Conservation (phyloP, 2,797 vertebrate genomes). For the Diglossa cyanea region DNA sequence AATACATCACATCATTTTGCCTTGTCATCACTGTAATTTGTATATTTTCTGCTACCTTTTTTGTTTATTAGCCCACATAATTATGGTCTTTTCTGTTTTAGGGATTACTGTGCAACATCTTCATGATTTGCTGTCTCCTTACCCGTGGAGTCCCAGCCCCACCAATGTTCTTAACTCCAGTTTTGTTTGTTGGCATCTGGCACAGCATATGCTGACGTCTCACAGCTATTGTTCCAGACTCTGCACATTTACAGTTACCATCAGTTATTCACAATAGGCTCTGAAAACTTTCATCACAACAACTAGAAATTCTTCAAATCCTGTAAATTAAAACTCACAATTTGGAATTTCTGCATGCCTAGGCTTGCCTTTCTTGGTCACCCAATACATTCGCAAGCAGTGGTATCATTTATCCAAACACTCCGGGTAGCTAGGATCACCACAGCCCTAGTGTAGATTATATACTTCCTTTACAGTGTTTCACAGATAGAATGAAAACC, state of each 20-base stretch:
- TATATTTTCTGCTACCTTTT: neutral
- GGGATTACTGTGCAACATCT: neutral
- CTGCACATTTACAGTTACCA: neutral
- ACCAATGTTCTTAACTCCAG: neutral
- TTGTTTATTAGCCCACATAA: neutral
- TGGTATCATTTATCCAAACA: neutral
- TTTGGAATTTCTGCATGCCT: neutral
- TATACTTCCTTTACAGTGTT: neutral
- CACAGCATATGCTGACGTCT: constrained; percentile 7
- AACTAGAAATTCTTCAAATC: neutral
- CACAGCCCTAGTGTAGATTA: neutral
- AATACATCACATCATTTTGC: neutral
- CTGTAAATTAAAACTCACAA: neutral
- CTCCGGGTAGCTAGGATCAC: neutral
- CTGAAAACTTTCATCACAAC: neutral
- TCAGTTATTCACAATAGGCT: neutral
- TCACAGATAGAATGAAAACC: neutral
- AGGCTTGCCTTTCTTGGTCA: neutral
- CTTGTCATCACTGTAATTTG: neutral
- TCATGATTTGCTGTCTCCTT: neutral
- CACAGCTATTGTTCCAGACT: constrained; percentile 24
- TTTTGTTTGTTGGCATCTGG: constrained; percentile 7
- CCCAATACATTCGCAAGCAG: neutral
- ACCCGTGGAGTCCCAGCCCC: neutral
- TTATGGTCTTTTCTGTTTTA: rapidly evolving